These are phyloP conservation scores for Orthosia gothica DNA, from an alignment of 2,888 invertebrate species.

Conservation along the genomic window DNA sequence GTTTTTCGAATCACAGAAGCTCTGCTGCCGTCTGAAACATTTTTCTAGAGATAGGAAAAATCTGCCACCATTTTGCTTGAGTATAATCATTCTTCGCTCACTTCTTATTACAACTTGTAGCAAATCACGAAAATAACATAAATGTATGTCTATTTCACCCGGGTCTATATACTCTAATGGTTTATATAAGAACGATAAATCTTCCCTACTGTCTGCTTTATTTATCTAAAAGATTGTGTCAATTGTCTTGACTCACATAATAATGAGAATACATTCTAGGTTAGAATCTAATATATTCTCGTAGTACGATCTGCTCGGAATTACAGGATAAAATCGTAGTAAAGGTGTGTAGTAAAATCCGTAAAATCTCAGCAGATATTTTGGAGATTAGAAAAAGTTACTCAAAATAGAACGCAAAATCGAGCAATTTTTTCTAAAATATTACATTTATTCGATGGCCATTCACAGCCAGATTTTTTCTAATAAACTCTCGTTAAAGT, in stretches of 20 bases:
- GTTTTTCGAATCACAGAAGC: constrained; percentile 1
- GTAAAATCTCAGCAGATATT: background rate
- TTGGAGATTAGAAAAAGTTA: background rate
- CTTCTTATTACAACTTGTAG: constrained; percentile 19
- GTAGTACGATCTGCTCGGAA: background rate
- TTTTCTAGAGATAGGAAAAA: background rate
- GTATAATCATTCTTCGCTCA: constrained; percentile 10
- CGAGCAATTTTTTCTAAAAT: constrained; percentile 6
- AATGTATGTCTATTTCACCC: constrained; percentile 11
- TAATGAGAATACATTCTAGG: background rate
- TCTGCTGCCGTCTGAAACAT: background rate
- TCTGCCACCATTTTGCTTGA: background rate
- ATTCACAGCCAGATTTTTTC: constrained; percentile 35
- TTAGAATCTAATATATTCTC: background rate
- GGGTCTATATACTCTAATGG: constrained; percentile 8
- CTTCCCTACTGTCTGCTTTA: constrained; percentile 2
- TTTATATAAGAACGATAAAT: constrained; percentile 19
- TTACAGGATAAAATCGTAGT: background rate
- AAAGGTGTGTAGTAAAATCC: background rate
- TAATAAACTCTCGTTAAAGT: constrained; percentile 55
- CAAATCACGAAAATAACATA: constrained; percentile 29
- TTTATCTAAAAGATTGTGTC: constrained; percentile 9
- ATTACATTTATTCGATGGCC: constrained; percentile 21
- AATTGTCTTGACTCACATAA: background rate
- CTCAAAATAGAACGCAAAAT: background rate